Evolutionary conservation across 2,888 invertebrate genomes (phyloP), one percentile per base, ranked within the genome.

Genomic region (Acanthosoma haemorrhoidale): DNA sequence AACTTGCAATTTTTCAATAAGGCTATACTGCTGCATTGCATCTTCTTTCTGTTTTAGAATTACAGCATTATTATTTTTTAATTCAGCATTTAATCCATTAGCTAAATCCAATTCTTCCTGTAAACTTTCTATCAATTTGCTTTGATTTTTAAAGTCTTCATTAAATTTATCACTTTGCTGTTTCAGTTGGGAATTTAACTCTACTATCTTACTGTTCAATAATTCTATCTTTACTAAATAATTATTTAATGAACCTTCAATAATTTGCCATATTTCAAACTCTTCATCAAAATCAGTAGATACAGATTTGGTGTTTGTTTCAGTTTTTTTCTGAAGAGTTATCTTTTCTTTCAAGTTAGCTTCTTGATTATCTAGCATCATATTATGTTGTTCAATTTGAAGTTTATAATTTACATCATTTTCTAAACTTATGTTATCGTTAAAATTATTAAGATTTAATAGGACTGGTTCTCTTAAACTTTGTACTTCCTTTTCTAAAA

Each of bases 201-300:
- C 57, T 15, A 51, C 38, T 11, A 67, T 67, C 25, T 67, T 67
- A 9, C 13, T 4, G 32, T 67, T 67, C 43, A 67, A 57, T 9
- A 31, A 25, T 21, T 51, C 57, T 32, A 67, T 34, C 51, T 67
- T 51, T 18, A 5, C 21, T 1, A 51, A 15, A 31, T 67, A 57
- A n/a, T 43, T 32, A 32, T 16, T 43, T 29, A 67, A 51, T 11
- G 39, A 41, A 51, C 6, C 21, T 32, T 43, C 6, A 8, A 51
- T 34, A 9, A 21, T 21, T 1, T 21, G 15, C n/a, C 41, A 25
- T 1, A 43, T 29, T 25, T 38, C 43, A 9, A 13, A 2, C 4
- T 31, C 43, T 31, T 36, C 43, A 25, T 43, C 15, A 11, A 25
- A 25, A 15, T 29, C 43, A n/a, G 36, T 21, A 4, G 18, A 36